Conservation (phyloP, 2,888 invertebrate genomes). For the Ichneumoninae sp. region DNA sequence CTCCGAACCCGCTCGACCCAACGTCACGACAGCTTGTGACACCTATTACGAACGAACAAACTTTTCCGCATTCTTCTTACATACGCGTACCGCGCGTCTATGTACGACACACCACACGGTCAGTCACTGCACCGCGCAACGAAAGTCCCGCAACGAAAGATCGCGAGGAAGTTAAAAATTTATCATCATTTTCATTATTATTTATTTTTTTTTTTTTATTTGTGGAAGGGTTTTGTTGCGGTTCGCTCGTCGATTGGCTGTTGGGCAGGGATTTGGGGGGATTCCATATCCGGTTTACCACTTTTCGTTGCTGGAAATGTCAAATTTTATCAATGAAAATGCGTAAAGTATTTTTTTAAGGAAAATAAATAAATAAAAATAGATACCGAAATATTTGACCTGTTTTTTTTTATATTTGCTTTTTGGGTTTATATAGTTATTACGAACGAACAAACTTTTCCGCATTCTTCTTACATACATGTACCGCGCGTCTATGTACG, state of each 20-base stretch:
- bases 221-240: no score
- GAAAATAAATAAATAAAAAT: no score
- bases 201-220: neutral
- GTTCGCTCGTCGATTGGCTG: no score
- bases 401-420: no score
- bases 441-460: conserved; percentile 58
- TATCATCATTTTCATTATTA: neutral
- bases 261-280: no score
- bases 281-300: no score
- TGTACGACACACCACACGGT: neutral
- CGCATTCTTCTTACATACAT: conserved; percentile 40
- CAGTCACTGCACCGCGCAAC: neutral
- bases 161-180: neutral
- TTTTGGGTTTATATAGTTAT: conserved; percentile 7
- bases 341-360: no score
- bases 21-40: conserved; percentile 65
- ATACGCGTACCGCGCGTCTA: neutral
- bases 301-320: no score
- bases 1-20: conserved; percentile 27
- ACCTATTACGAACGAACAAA: conserved; percentile 56
- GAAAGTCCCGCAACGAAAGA: neutral
- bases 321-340: no score
- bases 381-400: no score
- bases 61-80: conserved; percentile 57
- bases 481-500: neutral